Conservation (phyloP, 2,888 invertebrate genomes). For the Microctonus brassicae region DNA sequence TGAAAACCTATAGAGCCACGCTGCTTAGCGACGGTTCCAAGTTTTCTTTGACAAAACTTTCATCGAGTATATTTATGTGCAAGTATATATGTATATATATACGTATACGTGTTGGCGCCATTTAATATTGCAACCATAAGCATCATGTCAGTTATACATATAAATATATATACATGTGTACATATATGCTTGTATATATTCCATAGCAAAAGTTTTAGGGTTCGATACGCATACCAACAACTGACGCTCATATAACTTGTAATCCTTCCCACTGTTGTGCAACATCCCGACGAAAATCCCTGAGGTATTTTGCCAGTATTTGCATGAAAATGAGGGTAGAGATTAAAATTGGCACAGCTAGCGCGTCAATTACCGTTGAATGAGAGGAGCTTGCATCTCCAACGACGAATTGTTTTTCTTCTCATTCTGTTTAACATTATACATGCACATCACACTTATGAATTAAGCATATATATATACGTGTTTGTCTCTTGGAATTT, state of each 20-base stretch:
- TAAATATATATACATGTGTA: too few relatives aligned
- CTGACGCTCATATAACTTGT: slow-evolving; percentile 18
- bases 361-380: slow-evolving; percentile 31
- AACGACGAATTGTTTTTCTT: not conserved
- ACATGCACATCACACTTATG: too few relatives aligned
- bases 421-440: not conserved
- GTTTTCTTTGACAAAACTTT: slow-evolving; percentile 28
- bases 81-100: not conserved
- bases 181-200: slow-evolving; percentile 6
- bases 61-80: not conserved
- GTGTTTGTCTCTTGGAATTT: too few relatives aligned
- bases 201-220: slow-evolving; percentile 15
- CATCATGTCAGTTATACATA: not conserved
- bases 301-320: slow-evolving; percentile 23
- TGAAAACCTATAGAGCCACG: not conserved
- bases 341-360: slow-evolving; percentile 30
- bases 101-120: not conserved
- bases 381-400: not conserved
- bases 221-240: not conserved
- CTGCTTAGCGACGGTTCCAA: slow-evolving; percentile 25
- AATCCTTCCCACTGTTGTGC: slow-evolving; percentile 14
- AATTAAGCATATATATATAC: too few relatives aligned
- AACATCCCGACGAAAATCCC: slow-evolving; percentile 10
- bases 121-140: slow-evolving; percentile 8
- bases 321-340: slow-evolving; percentile 32